Percentiles rank a stretch among this genome's conserved stretches.
Conservation (phyloP, 2,113 vertebrate species). For the Pelmatolapia mariae region DNA sequence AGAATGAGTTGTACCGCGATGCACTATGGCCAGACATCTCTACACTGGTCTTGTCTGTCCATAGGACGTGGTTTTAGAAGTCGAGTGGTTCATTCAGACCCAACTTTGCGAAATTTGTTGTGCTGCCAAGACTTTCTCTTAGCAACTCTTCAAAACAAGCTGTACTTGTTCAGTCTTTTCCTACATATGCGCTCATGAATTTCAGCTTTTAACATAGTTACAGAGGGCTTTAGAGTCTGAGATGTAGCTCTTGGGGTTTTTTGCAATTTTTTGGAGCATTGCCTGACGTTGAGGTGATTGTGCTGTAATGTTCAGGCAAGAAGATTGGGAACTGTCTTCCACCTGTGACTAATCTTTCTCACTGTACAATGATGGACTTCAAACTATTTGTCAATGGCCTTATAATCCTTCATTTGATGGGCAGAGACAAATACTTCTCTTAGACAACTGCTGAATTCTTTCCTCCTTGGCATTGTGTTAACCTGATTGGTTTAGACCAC, state of each 20-base stretch:
- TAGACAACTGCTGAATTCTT: background rate
- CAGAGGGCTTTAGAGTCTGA: background rate
- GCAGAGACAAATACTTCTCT: background rate
- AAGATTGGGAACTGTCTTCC: background rate
- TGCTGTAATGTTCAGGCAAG: background rate
- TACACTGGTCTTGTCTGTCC: background rate
- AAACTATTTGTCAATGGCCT: background rate
- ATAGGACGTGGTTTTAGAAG: background rate
- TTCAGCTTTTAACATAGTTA: background rate
- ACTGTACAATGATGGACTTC: background rate
- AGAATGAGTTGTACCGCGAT: background rate
- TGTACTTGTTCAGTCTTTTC: background rate
- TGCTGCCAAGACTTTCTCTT: background rate
- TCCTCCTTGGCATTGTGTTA: background rate
- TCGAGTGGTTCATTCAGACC: background rate
- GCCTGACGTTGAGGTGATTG: background rate
- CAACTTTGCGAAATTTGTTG: background rate
- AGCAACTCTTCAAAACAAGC: background rate
- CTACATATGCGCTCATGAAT: accelerated
- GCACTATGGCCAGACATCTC: background rate
- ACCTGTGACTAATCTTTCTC: background rate
- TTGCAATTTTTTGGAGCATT: background rate
- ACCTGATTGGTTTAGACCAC: background rate
- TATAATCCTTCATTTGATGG: background rate
- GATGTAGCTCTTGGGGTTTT: background rate